Conservation (phyloP, 2,113 vertebrate species). For the Colistium nudipinnis region DNA sequence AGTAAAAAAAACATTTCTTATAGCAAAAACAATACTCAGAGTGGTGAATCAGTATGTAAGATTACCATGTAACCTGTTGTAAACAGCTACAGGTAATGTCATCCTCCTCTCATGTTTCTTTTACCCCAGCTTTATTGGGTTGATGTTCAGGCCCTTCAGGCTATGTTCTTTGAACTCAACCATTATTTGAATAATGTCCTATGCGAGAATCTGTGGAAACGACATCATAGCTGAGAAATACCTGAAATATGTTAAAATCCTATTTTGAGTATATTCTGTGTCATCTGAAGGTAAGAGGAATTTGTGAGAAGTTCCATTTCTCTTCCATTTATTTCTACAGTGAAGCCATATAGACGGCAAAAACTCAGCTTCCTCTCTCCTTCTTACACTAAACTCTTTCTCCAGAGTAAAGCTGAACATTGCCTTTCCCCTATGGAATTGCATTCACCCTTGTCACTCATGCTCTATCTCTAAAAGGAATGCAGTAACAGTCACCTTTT, state of each 20-base stretch:
- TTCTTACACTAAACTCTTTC: background rate
- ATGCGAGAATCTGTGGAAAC: background rate
- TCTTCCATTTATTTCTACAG: background rate
- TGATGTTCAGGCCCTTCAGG: too few species aligned
- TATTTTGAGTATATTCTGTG: too few species aligned
- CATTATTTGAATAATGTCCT: background rate
- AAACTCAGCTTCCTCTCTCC: background rate
- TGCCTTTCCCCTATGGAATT: conserved; percentile 40
- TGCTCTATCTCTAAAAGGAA: conserved; percentile 37
- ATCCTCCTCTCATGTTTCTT: background rate
- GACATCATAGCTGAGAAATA: background rate
- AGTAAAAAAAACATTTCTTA: background rate
- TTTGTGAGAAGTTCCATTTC: too few species aligned
- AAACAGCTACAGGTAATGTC: background rate
- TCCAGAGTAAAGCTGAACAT: conserved; percentile 2
- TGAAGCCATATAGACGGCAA: background rate
- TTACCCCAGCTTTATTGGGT: background rate
- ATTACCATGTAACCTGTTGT: background rate
- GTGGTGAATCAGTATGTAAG: background rate
- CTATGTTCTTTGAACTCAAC: background rate
- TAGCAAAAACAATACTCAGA: background rate
- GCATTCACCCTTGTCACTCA: conserved; percentile 39
- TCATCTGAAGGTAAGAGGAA: too few species aligned
- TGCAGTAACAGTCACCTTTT: conserved; percentile 46
- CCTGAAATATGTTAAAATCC: too few species aligned